Percentiles rank a stretch among this genome's conserved stretches.
These are phyloP conservation scores for Campoletis sonorensis DNA, from an alignment of 1,140 invertebrate species.

Conservation along the genomic window DNA sequence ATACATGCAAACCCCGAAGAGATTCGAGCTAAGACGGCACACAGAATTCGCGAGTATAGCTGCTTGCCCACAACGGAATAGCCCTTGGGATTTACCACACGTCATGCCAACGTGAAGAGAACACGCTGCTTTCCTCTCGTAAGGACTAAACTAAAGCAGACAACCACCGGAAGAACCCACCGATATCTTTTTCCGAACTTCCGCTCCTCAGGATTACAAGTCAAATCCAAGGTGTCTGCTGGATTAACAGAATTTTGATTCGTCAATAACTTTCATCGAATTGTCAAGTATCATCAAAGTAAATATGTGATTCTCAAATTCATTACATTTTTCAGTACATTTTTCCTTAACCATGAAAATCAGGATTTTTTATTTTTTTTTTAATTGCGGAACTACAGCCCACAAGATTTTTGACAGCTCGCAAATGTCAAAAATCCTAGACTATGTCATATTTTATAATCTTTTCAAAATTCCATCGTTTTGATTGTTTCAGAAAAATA, in stretches of 20 bases:
- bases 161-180: not conserved
- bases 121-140: not conserved
- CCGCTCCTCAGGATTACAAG: not conserved
- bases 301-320: too few relatives aligned
- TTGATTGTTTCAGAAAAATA: too few relatives aligned
- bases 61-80: slow-evolving; percentile 29
- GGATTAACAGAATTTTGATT: not conserved
- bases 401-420: too few relatives aligned
- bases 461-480: too few relatives aligned
- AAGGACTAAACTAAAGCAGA: not conserved
- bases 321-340: too few relatives aligned
- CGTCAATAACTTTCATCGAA: not conserved
- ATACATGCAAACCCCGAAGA: slow-evolving; percentile 19
- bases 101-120: not conserved
- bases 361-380: too few relatives aligned
- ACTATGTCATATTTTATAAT: too few relatives aligned
- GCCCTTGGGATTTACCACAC: slow-evolving; percentile 15
- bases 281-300: not conserved
- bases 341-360: too few relatives aligned
- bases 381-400: too few relatives aligned
- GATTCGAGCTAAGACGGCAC: slow-evolving; percentile 27
- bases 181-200: not conserved
- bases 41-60: slow-evolving; percentile 42
- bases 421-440: too few relatives aligned
- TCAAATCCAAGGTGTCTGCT: not conserved